Percentiles rank a stretch among this genome's conserved stretches.
These are phyloP conservation scores for Leucophenga montana DNA, from an alignment of 2,888 invertebrate genomes.

Conservation along the genomic window DNA sequence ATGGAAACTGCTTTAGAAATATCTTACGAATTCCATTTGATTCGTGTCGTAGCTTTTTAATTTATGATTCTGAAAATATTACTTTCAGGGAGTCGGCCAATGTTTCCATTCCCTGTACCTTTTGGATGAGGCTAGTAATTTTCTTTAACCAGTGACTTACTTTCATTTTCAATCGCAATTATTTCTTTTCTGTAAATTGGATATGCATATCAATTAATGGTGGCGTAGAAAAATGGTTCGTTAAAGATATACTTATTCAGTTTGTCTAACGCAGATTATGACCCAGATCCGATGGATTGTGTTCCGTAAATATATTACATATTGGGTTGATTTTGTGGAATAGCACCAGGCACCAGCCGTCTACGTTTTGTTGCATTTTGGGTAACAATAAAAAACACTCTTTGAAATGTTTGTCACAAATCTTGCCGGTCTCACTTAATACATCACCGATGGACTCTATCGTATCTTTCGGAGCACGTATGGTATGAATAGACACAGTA, in stretches of 20 bases:
- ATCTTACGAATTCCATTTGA: background rate
- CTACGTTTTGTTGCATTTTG: background rate
- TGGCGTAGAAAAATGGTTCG: background rate
- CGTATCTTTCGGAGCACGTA: too few species aligned
- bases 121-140: background rate
- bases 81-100: background rate
- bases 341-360: background rate
- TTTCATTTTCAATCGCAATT: background rate
- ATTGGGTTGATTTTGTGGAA: background rate
- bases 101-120: background rate
- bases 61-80: conserved; percentile 2
- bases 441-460: too few species aligned
- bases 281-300: background rate
- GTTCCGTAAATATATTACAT: background rate
- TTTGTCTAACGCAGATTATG: background rate
- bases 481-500: too few species aligned
- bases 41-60: background rate
- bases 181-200: background rate
- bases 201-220: background rate
- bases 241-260: conserved; percentile 5
- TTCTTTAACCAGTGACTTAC: background rate
- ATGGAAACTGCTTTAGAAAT: background rate
- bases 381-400: background rate
- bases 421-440: background rate
- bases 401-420: conserved; percentile 23